Base-by-base conservation (phyloP, 2,113 vertebrate species). In the Hepsetus odoe region DNA sequence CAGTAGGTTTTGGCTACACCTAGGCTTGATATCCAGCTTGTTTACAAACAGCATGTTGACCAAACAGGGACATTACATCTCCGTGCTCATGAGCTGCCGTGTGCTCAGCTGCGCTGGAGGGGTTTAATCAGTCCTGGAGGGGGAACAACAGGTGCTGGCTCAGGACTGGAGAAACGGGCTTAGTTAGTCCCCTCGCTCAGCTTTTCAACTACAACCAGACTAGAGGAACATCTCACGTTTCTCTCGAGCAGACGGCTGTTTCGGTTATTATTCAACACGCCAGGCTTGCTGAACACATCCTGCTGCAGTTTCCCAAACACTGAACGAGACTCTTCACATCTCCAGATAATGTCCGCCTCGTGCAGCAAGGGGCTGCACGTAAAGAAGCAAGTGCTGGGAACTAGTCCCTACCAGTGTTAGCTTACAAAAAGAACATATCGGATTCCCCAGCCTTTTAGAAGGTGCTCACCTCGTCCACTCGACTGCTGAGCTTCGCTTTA, bases 381-480 rank as follows among this genome's bases (percentile, higher is more conserved):
- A 49, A 49, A 20, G 46, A n/a, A n/a, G n/a, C n/a, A n/a, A n/a
- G 12, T 49, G 46, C 5, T 20, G 3, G 16, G 1, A 49, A 18
- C 46, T 1, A 1, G 18, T 20, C 16, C 6, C 1, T 4, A n/a
- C 18, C 49, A n/a, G 20, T 62, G n/a, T 62, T 5, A 33, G 59
- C 32, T 33, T 35, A 35, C 1, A 35, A 61, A 61, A 18, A 1
- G 24, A 9, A 33, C 20, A 20, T 61, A 24, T 3, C n/a, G 1
- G 8, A 16, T 24, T 22, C 16, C 5, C 0, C 5, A 20, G 10
- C 24, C 22, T 2, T 22, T 26, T 3, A 12, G 30, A 74, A 49
- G 9, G 49, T 6, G 68, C 81, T 79, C 51, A 83, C 81, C 81
- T 75, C 72, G 14, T 33, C 5, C 33, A 40, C 9, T 42, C 42